Percentiles rank a stretch among this genome's conserved stretches.
Conservation (phyloP, 2,113 vertebrate genomes). For the Nyctereutes procyonoides region DNA sequence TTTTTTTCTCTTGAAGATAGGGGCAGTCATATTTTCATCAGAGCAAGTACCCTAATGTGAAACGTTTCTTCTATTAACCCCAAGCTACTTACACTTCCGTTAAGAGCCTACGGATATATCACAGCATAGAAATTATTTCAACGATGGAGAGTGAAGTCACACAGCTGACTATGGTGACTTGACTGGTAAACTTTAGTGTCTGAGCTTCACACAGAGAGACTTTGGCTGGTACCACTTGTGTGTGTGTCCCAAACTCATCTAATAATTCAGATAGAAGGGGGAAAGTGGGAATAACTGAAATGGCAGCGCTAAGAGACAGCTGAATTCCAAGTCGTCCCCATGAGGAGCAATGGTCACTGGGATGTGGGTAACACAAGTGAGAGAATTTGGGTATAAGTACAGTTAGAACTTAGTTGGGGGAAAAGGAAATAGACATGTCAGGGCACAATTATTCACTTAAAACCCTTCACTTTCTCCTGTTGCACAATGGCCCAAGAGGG, state of each 20-base stretch:
- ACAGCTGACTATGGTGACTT: background rate
- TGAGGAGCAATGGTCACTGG: background rate
- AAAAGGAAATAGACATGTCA: background rate
- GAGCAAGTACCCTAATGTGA: background rate
- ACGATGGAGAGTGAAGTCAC: background rate
- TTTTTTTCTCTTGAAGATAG: background rate
- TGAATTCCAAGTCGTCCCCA: background rate
- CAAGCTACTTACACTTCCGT: background rate
- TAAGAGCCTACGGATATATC: background rate
- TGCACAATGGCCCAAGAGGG: background rate
- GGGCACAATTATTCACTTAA: background rate
- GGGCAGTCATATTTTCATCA: background rate
- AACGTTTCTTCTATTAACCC: conserved; percentile 7
- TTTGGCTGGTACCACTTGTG: background rate
- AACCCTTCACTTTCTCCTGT: background rate
- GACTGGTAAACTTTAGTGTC: background rate
- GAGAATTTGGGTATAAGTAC: background rate
- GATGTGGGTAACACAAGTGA: background rate
- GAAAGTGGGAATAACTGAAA: background rate
- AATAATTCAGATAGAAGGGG: background rate
- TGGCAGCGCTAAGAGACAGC: background rate
- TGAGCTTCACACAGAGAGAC: background rate
- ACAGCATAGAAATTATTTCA: background rate
- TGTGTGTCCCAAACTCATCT: background rate
- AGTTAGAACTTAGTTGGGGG: background rate